Percentiles rank a stretch among this genome's conserved stretches.
Evolutionary conservation across 2,113 vertebrate species (phyloP).

Genomic region (Heteronetta atricapilla): DNA sequence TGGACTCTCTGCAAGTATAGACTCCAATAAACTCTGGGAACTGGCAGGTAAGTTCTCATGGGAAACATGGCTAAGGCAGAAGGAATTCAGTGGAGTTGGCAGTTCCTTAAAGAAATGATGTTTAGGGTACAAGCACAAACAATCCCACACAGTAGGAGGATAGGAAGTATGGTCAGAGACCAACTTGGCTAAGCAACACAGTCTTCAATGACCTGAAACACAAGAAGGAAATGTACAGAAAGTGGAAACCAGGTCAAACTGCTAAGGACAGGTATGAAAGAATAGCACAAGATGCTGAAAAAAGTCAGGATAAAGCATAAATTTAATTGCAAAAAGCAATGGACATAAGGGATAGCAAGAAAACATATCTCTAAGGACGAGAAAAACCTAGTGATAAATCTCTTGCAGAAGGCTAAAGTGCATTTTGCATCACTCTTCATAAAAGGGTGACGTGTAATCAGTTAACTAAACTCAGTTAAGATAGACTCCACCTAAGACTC

Average conservation of each 20-base stretch:
- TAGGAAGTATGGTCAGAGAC: conserved; percentile 37
- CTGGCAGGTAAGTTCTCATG: conserved; percentile 36
- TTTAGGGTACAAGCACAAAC: conserved; percentile 45
- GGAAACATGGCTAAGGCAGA: conserved; percentile 23
- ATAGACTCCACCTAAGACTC: not conserved
- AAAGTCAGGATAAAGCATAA: not conserved
- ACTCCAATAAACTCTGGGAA: not conserved
- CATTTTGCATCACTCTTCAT: not conserved
- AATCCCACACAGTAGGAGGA: conserved; percentile 28
- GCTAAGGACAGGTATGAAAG: not conserved
- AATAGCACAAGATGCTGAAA: not conserved
- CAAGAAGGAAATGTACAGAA: conserved; percentile 47
- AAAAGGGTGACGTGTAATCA: not conserved
- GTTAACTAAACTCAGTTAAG: not conserved
- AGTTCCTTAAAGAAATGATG: conserved; percentile 37
- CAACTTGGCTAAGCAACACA: not conserved
- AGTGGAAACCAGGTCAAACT: conserved; percentile 27
- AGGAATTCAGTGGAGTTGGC: conserved; percentile 47
- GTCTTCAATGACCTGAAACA: conserved; percentile 46
- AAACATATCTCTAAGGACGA: not conserved
- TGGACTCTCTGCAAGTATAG: not conserved
- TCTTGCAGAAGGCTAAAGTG: not conserved
- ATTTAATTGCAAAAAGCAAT: not conserved
- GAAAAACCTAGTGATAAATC: not conserved
- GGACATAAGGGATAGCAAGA: not conserved